phyloP scores from a whole-genome alignment of 2,797 vertebrate species.

The Craterocephalus amniculus region DNA sequence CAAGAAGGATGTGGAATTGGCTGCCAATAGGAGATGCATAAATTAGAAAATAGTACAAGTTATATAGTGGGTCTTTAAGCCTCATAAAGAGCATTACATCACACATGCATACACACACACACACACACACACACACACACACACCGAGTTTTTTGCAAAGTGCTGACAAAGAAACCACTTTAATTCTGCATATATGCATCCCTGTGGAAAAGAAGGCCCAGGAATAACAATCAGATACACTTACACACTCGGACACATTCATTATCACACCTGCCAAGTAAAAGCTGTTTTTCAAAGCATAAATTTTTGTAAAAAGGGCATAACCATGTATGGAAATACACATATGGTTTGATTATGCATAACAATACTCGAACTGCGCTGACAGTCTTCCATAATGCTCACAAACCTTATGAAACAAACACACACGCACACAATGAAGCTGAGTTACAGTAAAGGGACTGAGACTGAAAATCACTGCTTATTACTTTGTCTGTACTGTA shows the following conservation, averaged over 20 bases:
- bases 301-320: background rate
- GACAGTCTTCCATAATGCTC: constrained; percentile 38
- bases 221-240: constrained; percentile 40
- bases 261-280: background rate
- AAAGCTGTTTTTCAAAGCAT: background rate
- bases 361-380: background rate
- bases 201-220: constrained; percentile 37
- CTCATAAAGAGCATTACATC: constrained; percentile 43
- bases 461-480: constrained; percentile 71
- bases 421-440: constrained; percentile 27
- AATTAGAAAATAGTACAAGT: no score
- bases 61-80: no score
- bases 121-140: constrained; percentile 12
- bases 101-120: constrained; percentile 15
- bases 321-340: constrained; percentile 1
- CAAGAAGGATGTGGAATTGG: no score
- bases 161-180: constrained; percentile 70
- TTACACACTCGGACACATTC: background rate
- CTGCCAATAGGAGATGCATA: no score
- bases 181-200: constrained; percentile 57
- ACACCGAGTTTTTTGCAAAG: constrained; percentile 60
- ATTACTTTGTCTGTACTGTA: constrained; percentile 73
- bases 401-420: constrained; percentile 21
- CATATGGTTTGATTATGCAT: constrained; percentile 1
- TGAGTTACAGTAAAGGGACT: constrained; percentile 62